Base-by-base conservation (phyloP, 53 echinoderm and acorn worm genomes). In the Actinopyga echinites region DNA sequence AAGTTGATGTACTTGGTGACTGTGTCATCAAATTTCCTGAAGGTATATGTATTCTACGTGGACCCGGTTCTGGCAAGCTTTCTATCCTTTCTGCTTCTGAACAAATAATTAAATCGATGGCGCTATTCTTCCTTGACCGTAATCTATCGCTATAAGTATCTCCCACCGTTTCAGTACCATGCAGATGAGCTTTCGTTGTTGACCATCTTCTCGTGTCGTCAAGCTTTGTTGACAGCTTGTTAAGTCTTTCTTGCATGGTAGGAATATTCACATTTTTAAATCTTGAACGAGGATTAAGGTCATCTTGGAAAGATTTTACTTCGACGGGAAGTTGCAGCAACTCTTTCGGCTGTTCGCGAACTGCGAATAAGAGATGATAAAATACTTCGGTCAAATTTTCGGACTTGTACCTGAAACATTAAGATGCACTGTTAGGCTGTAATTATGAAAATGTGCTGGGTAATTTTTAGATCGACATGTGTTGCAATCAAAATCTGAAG, bases 221-320 rank as follows among this genome's bases (percentile, higher is more conserved):
- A 87, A 95, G 87, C 37, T 66, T 79, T 4, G 69, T 69, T 38
- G 84, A 84, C 11, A 95, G 81, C 24, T 85, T 90, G 20, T 85
- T 56, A 58, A 95, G 83, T 79, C 73, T 69, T 12, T 82, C 64
- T 58, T 49, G 56, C 83, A 95, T 83, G 15, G 61, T 65, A 12
- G 56, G 65, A 71, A 95, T 69, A 61, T 95, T 88, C n/a, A 88
- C 86, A 33, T 82, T 83, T 31, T 95, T 90, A 40, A 90, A 84
- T 24, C 91, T 83, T 78, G 85, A 83, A n/a, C 85, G 79, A 21
- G 91, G 91, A 57, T 93, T 91, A 19, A 93, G 87, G 3, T 92
- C 82, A 45, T 89, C 82, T 9, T 93, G 89, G 74, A 95, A 93
- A 11, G 78, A 53, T 52, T 85, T 45, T 20, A 95, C 84, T 13